Evolutionary conservation across 2,113 vertebrate species (phyloP).

Genomic region (Trachemys scripta): DNA sequence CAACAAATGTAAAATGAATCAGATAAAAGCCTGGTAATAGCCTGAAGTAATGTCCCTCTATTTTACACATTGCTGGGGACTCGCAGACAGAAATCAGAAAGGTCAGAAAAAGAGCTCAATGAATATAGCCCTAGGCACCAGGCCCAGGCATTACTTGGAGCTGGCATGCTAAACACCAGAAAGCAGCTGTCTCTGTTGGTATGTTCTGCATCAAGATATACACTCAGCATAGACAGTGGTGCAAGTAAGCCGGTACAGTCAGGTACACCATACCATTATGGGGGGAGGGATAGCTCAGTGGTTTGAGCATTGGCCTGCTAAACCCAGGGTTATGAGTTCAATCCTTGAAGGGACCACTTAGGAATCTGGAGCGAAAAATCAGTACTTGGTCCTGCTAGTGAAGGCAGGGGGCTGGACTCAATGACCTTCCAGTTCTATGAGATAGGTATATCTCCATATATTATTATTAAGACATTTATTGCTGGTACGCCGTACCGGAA

Average conservation of each 20-base stretch:
- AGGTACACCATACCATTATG: too few relatives aligned
- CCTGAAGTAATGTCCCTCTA: rapidly evolving
- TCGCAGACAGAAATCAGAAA: neutral
- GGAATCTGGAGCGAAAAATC: too few relatives aligned
- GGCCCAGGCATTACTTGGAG: neutral
- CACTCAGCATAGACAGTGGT: neutral
- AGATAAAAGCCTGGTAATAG: rapidly evolving
- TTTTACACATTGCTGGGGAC: neutral
- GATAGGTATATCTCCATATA: too few relatives aligned
- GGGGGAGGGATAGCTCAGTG: too few relatives aligned
- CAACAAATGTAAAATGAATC: neutral
- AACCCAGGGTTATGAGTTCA: too few relatives aligned
- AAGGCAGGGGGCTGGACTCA: too few relatives aligned
- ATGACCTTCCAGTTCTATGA: too few relatives aligned
- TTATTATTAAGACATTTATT: too few relatives aligned
- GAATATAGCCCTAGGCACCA: neutral
- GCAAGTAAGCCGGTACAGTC: neutral
- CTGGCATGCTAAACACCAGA: neutral
- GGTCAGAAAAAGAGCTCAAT: neutral
- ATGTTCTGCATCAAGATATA: neutral
- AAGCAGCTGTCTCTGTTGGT: neutral
- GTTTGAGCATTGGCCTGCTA: too few relatives aligned
- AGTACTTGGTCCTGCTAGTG: too few relatives aligned
- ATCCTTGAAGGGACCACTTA: too few relatives aligned
- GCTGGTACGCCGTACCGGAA: too few relatives aligned